Conservation (phyloP, 1,140 invertebrate species). For the Piezodorus guildinii region DNA sequence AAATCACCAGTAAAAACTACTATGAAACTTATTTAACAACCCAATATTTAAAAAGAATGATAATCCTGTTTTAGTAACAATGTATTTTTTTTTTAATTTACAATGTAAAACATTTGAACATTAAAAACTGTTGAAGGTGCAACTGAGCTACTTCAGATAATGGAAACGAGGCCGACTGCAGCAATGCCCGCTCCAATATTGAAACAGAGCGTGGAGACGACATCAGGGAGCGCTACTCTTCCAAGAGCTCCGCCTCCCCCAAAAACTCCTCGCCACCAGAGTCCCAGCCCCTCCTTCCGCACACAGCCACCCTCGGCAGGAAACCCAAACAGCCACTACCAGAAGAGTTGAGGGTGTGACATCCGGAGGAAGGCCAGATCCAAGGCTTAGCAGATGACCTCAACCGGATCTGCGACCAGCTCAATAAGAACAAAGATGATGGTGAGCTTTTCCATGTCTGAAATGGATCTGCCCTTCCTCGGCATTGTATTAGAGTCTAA, state of each 20-base stretch:
- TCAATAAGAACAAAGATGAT: conserved; percentile 23
- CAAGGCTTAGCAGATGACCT: conserved; percentile 27
- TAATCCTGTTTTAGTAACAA: too few species aligned
- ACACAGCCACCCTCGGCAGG: conserved; percentile 19
- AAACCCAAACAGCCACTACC: conserved; percentile 18
- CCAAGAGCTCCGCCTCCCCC: conserved; percentile 27
- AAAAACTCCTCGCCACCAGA: conserved; percentile 25
- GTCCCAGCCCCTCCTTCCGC: conserved; percentile 28
- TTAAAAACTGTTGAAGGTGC: conserved; percentile 23
- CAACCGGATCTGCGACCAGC: conserved; percentile 28
- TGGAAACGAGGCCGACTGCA: conserved; percentile 23
- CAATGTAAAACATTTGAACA: not conserved
- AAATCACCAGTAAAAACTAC: too few species aligned
- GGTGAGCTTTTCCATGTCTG: conserved; percentile 27
- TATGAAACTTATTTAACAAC: too few species aligned
- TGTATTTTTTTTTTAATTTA: too few species aligned
- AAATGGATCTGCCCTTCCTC: conserved; percentile 6
- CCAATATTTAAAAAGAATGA: too few species aligned
- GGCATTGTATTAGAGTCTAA: too few species aligned
- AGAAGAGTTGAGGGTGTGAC: conserved; percentile 30
- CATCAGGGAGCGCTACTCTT: conserved; percentile 10
- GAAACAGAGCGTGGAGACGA: conserved; percentile 18
- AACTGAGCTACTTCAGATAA: conserved; percentile 28
- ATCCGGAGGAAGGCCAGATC: conserved; percentile 25
- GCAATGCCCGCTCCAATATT: conserved; percentile 20